A percentile compares a stretch with the other conserved stretches of the same genome.
Evolutionary conservation across 2,888 invertebrate species (phyloP).

Genomic region (Phytoseiulus persimilis): DNA sequence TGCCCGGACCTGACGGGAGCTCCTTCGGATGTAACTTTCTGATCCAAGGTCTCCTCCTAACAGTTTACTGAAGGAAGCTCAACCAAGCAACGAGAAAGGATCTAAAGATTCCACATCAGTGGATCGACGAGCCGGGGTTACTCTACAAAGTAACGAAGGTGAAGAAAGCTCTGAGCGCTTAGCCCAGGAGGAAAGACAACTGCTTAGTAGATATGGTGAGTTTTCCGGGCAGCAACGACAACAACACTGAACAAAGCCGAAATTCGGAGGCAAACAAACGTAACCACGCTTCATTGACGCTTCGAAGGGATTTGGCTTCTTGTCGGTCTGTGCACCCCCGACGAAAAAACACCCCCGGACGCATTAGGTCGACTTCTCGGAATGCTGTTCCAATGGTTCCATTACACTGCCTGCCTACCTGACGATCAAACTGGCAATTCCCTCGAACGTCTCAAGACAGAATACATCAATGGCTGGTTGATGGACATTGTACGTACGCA

Average conservation of each 20-base stretch:
- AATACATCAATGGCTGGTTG: slow-evolving; percentile 87
- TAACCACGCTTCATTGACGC: too few relatives aligned
- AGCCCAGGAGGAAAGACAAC: slow-evolving; percentile 74
- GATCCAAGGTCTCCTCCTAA: slow-evolving; percentile 40
- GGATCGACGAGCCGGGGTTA: slow-evolving; percentile 41
- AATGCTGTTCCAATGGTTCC: slow-evolving; percentile 98
- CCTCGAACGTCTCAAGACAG: slow-evolving; percentile 80
- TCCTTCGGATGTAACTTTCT: too few relatives aligned
- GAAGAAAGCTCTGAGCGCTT: slow-evolving; percentile 41
- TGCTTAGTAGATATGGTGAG: slow-evolving; percentile 72
- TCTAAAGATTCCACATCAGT: slow-evolving; percentile 48
- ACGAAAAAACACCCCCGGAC: slow-evolving; percentile 53
- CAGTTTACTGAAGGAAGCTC: slow-evolving; percentile 78
- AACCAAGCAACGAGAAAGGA: slow-evolving; percentile 62
- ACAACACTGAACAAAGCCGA: not conserved
- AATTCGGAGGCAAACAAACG: not conserved
- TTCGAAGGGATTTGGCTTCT: slow-evolving; percentile 74
- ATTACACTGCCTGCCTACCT: slow-evolving; percentile 90
- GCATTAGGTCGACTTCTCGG: slow-evolving; percentile 78
- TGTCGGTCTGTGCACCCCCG: slow-evolving; percentile 68
- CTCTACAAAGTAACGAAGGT: slow-evolving; percentile 43
- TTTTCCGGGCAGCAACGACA: not conserved
- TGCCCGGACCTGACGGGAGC: too few relatives aligned
- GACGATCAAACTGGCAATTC: slow-evolving; percentile 69
- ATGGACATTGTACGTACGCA: slow-evolving; percentile 70